These are phyloP conservation scores for Calcarius lapponicus DNA, from an alignment of 2,797 vertebrate species.

Conservation along the genomic window DNA sequence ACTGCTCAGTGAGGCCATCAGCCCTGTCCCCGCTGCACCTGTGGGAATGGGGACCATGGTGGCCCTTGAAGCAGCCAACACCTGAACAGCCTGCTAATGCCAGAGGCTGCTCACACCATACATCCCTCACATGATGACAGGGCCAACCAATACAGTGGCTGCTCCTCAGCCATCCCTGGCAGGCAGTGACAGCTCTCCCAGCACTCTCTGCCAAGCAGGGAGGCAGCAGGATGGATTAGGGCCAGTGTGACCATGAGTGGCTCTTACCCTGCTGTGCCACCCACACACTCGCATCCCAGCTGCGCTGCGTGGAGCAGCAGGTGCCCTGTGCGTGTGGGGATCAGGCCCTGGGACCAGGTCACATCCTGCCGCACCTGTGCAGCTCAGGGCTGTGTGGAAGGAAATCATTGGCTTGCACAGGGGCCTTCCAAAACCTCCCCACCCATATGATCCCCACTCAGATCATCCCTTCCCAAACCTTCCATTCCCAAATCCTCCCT, in stretches of 20 bases:
- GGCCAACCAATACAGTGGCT: background rate
- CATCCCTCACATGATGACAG: background rate
- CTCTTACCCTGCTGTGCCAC: background rate
- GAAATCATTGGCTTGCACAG: accelerated
- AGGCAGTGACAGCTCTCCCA: background rate
- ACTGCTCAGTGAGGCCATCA: accelerated
- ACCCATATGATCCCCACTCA: background rate
- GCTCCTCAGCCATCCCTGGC: background rate
- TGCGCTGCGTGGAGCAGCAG: background rate
- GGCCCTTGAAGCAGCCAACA: background rate
- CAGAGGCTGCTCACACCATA: background rate
- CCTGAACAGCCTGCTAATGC: background rate
- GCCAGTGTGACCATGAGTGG: background rate
- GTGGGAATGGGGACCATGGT: background rate
- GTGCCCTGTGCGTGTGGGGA: background rate
- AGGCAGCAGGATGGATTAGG: background rate
- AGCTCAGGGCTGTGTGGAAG: background rate
- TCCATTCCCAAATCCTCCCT: background rate
- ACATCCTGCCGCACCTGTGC: accelerated
- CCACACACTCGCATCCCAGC: background rate
- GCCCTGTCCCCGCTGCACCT: background rate
- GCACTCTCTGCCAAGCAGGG: background rate
- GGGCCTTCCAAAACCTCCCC: background rate
- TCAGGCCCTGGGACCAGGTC: background rate
- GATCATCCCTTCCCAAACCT: background rate